These are phyloP conservation scores for Misgurnus mizolepis DNA, from an alignment of 2,113 vertebrate species.

Conservation along the genomic window DNA sequence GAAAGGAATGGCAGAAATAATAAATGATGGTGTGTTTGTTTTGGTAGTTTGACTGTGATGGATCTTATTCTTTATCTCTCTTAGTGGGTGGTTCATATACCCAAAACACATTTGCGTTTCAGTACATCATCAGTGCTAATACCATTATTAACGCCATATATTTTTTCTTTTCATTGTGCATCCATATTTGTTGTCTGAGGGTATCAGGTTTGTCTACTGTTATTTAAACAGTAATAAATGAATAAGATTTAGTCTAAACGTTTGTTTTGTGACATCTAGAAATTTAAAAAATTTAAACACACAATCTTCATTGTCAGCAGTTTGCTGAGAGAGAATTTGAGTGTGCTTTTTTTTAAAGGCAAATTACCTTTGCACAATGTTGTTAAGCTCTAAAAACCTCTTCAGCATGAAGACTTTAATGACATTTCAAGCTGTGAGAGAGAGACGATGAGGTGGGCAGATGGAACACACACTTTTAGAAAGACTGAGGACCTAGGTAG, in stretches of 20 bases:
- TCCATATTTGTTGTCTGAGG: background rate
- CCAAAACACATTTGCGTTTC: slow-evolving; percentile 15
- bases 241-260: background rate
- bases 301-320: background rate
- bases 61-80: slow-evolving; percentile 22
- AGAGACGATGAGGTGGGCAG: slow-evolving; percentile 40
- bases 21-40: slow-evolving; percentile 48
- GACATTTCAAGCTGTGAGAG: slow-evolving; percentile 38
- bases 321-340: background rate
- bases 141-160: slow-evolving; percentile 31
- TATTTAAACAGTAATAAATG: background rate
- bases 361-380: slow-evolving; percentile 38
- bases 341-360: background rate
- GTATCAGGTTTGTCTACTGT: background rate
- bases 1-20: slow-evolving; percentile 26
- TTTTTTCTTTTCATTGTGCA: background rate
- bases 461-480: slow-evolving; percentile 23
- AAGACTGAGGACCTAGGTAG: slow-evolving; percentile 8
- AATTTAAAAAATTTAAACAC: background rate
- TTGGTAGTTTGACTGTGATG: slow-evolving; percentile 46
- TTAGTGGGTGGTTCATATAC: slow-evolving; percentile 48
- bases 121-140: background rate
- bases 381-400: slow-evolving; percentile 22
- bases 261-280: background rate
- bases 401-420: slow-evolving; percentile 31